These are phyloP conservation scores for Perognathus longimembris DNA, from an alignment of 2,113 vertebrate genomes.

Conservation along the genomic window DNA sequence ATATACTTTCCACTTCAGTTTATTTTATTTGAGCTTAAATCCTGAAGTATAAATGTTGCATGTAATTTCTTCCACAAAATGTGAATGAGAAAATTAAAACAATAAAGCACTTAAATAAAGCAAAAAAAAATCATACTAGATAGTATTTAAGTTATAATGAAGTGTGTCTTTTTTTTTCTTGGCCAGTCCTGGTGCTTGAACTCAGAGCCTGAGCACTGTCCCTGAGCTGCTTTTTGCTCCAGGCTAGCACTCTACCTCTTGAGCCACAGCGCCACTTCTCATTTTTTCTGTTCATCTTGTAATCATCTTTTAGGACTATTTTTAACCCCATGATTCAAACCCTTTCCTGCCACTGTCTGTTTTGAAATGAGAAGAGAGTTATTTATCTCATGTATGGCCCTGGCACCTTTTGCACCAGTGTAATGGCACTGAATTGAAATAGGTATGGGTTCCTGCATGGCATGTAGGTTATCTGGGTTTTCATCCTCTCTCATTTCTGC, in stretches of 20 bases:
- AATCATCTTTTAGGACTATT: background rate
- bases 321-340: background rate
- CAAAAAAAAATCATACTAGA: background rate
- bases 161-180: no score
- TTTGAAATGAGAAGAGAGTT: background rate
- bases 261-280: no score
- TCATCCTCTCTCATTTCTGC: background rate
- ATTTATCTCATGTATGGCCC: background rate
- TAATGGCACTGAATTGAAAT: background rate
- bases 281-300: no score
- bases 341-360: background rate
- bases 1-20: background rate
- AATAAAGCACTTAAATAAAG: background rate
- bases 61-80: background rate
- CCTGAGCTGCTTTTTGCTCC: no score
- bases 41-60: no score
- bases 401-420: background rate
- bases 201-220: no score
- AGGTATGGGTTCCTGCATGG: background rate
- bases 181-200: no score
- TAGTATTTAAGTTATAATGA: conserved; percentile 7
- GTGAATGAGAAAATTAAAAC: background rate
- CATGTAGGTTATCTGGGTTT: background rate
- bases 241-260: no score
- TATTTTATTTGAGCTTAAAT: background rate